These are phyloP conservation scores for Poliocrania exsul DNA, from an alignment of 2,797 vertebrate species.

Conservation along the genomic window DNA sequence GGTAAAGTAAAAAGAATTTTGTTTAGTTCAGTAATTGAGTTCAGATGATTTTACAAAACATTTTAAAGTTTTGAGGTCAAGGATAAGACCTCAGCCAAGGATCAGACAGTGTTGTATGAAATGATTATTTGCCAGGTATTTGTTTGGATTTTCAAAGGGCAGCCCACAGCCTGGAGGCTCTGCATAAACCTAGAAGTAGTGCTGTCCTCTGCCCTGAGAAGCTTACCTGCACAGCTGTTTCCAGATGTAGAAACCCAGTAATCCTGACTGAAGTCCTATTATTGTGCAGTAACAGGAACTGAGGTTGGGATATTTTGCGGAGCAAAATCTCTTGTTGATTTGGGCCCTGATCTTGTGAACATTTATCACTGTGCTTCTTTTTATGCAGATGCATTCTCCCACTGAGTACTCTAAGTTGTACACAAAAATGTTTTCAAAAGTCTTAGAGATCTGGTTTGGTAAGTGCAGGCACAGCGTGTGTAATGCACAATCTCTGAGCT, in stretches of 20 bases:
- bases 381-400: neutral
- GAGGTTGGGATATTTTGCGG: neutral
- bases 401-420: neutral
- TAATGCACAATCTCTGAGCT: neutral
- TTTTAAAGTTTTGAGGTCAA: neutral
- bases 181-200: neutral
- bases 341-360: neutral
- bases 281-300: neutral
- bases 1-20: neutral
- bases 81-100: neutral
- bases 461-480: neutral
- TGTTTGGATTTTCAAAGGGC: neutral
- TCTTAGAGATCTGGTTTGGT: slow-evolving; percentile 3
- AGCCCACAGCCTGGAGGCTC: neutral
- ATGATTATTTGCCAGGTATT: neutral
- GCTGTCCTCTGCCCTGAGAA: neutral
- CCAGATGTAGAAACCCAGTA: neutral
- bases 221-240: neutral
- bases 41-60: neutral
- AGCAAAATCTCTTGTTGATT: neutral
- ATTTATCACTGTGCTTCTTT: neutral
- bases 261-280: neutral
- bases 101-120: neutral
- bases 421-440: slow-evolving; percentile 10
- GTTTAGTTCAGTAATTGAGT: neutral